Conservation (phyloP, 2,797 vertebrate genomes). For the Mycteria americana region DNA sequence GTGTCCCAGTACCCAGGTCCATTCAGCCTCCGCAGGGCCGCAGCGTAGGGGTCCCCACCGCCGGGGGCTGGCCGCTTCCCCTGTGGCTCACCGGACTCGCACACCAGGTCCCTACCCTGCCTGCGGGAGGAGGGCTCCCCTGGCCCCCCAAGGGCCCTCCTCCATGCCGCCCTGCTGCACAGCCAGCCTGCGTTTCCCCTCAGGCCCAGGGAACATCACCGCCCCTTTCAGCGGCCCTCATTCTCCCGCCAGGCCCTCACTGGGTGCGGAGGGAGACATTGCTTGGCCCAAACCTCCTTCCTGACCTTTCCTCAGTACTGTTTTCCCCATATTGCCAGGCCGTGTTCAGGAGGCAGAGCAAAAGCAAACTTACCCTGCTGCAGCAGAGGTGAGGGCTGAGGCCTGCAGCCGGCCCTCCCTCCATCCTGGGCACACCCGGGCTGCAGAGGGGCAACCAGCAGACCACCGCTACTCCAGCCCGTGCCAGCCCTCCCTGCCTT, state of each 20-base stretch:
- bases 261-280: fast-evolving
- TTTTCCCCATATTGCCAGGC: not conserved
- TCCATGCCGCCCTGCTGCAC: fast-evolving
- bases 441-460: not conserved
- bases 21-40: fast-evolving
- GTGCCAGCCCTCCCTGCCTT: fast-evolving
- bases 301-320: not conserved
- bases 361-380: not conserved
- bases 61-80: too few species aligned
- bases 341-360: not conserved
- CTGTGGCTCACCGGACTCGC: fast-evolving
- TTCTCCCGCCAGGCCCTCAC: not conserved
- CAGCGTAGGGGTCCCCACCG: fast-evolving
- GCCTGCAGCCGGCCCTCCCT: not conserved
- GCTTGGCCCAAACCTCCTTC: not conserved
- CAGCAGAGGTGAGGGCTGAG: not conserved
- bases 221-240: fast-evolving
- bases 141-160: not conserved
- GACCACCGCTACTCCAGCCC: not conserved
- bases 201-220: too few species aligned
- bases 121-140: not conserved
- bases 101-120: not conserved
- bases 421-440: not conserved
- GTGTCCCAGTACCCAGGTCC: fast-evolving
- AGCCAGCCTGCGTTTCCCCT: not conserved